Evolutionary conservation across 2,113 vertebrate species (phyloP).

Genomic region (Megalops atlanticus): DNA sequence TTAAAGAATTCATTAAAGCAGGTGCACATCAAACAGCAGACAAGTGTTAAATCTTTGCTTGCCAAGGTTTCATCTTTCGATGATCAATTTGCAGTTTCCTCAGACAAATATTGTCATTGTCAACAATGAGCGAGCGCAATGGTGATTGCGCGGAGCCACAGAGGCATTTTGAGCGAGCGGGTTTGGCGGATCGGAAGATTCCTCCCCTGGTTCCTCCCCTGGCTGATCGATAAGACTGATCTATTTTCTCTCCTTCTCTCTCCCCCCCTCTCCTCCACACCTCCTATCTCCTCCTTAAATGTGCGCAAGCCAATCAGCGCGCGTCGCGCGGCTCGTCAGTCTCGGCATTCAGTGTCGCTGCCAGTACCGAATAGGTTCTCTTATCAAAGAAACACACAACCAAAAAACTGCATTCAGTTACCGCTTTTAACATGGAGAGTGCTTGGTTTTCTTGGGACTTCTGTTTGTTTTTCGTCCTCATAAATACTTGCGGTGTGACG

Average conservation of each 20-base stretch:
- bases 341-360: conserved; percentile 53
- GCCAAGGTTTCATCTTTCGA: not conserved
- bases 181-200: conserved; percentile 22
- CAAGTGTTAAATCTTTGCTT: not conserved
- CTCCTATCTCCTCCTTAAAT: conserved; percentile 42
- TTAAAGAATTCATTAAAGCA: not conserved
- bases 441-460: conserved; percentile 75
- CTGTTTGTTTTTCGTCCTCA: conserved; percentile 77
- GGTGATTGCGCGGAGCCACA: too few species aligned
- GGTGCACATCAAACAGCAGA: not conserved
- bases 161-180: conserved; percentile 7
- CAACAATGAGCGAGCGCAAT: not conserved
- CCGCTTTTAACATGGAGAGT: conserved; percentile 77
- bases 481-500: conserved; percentile 73
- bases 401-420: conserved; percentile 65
- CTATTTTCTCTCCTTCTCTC: conserved; percentile 26
- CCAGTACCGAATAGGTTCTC: conserved; percentile 68
- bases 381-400: conserved; percentile 65
- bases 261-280: conserved; percentile 17
- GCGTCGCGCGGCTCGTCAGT: conserved; percentile 68
- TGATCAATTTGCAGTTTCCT: not conserved
- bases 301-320: conserved; percentile 75
- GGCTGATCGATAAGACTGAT: conserved; percentile 32
- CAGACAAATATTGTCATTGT: not conserved
- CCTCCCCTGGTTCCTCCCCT: conserved; percentile 26